Conservation (phyloP, 2,797 vertebrate genomes). For the Hirundo rustica region DNA sequence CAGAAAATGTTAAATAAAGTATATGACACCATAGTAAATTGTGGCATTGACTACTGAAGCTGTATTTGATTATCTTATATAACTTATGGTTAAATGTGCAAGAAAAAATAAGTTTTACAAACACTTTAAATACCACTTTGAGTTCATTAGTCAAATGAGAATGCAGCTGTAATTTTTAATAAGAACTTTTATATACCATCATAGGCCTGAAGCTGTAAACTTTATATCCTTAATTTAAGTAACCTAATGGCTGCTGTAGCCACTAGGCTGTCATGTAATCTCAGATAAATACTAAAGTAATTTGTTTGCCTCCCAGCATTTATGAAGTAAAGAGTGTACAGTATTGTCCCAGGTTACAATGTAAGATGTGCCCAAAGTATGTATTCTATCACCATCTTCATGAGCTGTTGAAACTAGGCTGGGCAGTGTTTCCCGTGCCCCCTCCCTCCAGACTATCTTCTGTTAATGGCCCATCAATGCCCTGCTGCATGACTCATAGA, state of each 20-base stretch:
- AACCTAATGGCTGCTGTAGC: neutral
- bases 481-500: too few relatives aligned
- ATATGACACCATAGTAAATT: neutral
- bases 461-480: too few relatives aligned
- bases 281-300: neutral
- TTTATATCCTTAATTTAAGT: neutral
- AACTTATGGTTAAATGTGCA: slow-evolving; percentile 11
- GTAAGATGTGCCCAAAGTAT: too few relatives aligned
- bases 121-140: slow-evolving; percentile 18
- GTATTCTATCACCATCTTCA: too few relatives aligned
- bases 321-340: neutral
- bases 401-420: too few relatives aligned
- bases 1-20: neutral
- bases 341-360: too few relatives aligned
- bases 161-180: neutral
- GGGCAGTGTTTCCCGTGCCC: too few relatives aligned
- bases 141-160: slow-evolving; percentile 53
- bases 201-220: neutral
- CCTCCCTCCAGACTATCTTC: too few relatives aligned
- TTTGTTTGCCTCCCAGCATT: slow-evolving; percentile 14
- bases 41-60: neutral
- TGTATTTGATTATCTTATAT: neutral
- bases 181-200: neutral
- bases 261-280: neutral
- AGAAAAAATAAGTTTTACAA: slow-evolving; percentile 29